phyloP scores from a whole-genome alignment of 1,140 invertebrate genomes.

The Homalodisca vitripennis region DNA sequence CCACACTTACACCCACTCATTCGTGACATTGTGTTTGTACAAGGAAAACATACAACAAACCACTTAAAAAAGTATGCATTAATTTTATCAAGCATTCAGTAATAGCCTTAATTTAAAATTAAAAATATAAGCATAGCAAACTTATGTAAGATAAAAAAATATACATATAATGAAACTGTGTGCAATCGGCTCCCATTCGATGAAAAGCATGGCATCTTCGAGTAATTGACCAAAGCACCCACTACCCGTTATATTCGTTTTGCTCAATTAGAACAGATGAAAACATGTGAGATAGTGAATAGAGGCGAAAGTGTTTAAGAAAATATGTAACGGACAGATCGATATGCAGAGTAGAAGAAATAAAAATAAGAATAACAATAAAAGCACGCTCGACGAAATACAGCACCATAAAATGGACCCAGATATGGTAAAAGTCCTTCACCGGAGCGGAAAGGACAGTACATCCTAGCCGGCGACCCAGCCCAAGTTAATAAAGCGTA shows the following conservation, averaged over 20 bases:
- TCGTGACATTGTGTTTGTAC: not conserved
- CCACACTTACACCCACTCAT: not conserved
- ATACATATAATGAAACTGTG: not conserved
- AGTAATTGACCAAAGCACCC: not conserved
- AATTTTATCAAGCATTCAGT: not conserved
- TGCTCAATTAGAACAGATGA: not conserved
- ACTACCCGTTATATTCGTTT: not conserved
- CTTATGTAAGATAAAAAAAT: not conserved
- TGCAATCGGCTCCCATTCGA: not conserved
- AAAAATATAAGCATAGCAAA: not conserved
- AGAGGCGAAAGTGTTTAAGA: not conserved
- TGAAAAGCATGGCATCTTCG: not conserved
- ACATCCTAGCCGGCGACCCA: not conserved
- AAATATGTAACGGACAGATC: not conserved
- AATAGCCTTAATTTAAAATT: not conserved
- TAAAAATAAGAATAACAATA: not conserved
- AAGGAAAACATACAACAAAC: not conserved
- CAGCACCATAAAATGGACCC: slow-evolving; percentile 13
- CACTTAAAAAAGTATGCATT: not conserved
- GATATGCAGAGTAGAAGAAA: not conserved
- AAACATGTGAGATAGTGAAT: not conserved
- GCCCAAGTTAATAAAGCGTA: slow-evolving; percentile 26
- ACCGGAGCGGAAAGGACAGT: not conserved
- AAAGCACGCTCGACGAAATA: slow-evolving; percentile 3
- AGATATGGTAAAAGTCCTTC: slow-evolving; percentile 8